Evolutionary conservation across 2,113 vertebrate genomes (phyloP).

Genomic region (Megaceryle torquata): DNA sequence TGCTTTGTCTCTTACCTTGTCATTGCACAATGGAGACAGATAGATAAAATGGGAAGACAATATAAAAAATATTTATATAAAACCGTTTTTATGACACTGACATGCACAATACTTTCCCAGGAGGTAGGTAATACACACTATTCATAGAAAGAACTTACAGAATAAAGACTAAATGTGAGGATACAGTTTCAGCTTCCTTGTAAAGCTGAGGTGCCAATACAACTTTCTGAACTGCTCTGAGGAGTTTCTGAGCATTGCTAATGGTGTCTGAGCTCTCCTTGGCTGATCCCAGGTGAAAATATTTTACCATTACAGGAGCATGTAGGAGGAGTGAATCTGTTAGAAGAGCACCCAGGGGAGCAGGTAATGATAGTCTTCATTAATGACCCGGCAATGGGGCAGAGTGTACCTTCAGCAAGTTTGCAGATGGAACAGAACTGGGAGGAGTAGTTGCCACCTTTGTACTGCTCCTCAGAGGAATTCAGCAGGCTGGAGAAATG

Average conservation of each 20-base stretch:
- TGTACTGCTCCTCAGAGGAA: not conserved
- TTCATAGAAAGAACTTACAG: not conserved
- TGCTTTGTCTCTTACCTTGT: conserved; percentile 4
- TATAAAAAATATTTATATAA: not conserved
- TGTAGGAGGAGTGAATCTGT: not conserved
- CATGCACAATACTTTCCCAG: not conserved
- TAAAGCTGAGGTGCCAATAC: not conserved
- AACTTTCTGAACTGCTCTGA: not conserved
- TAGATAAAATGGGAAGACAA: not conserved
- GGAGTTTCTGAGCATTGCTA: not conserved
- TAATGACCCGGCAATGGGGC: not conserved
- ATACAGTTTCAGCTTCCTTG: not conserved
- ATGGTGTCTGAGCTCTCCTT: not conserved
- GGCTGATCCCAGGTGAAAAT: not conserved
- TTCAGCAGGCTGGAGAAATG: not conserved
- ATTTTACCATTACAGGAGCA: not conserved
- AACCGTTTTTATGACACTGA: not conserved
- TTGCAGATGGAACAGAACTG: no score
- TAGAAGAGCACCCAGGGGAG: not conserved
- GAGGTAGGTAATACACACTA: not conserved
- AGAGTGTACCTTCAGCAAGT: not conserved
- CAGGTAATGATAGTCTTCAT: not conserved
- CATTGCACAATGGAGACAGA: not conserved
- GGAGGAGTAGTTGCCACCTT: not conserved
- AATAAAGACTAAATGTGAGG: not conserved